Evolutionary conservation across 2,888 invertebrate genomes (phyloP), one percentile per base, ranked within the genome.

Genomic region (Orthonevra nobilis): DNA sequence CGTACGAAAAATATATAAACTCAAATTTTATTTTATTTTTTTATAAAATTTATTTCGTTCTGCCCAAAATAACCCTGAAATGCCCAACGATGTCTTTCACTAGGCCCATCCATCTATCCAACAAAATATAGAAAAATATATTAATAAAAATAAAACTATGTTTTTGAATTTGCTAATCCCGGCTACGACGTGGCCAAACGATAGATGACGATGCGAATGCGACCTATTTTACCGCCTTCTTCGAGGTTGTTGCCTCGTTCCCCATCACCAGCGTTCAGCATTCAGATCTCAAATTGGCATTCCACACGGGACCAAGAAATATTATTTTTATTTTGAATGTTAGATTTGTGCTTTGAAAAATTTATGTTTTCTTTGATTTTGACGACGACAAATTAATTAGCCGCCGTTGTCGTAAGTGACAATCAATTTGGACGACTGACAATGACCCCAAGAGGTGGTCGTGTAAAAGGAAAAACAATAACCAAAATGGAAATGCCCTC

Each of bases 321-420:
- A 44, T 66, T 60, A 64, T 66, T 64, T 64, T 64, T 23, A 14
- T 38, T 7, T 2, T 2, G 26, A 17, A 9, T 14, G 9, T 9
- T 50, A 2, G 10, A 10, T 32, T 38, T 20, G 20, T 48, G 10
- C 34, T 17, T 15, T 69, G 7, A 54, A 30, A 54, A 61, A 61
- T 46, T 40, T 14, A 32, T 48, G 6, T 69, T 19, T 61, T 32
- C 30, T 58, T 54, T 63, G 38, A 42, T 48, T 69, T 69, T 50
- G 54, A 75, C 61, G 69, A 75, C 69, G 69, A 75, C 63, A 75
- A 69, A 75, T 75, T 75, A 75, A 75, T 69, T 69, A 63, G n/a
- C n/a, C n/a, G n/a, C 56, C 44, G 17, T 46, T 32, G 15, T 64
- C 14, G 28, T 42, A 69, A 52, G 20, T 63, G 61, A 30, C 61